Percentiles rank a stretch among this genome's conserved stretches.
Conservation (phyloP, 2,888 invertebrate species). For the Bombylius major region DNA sequence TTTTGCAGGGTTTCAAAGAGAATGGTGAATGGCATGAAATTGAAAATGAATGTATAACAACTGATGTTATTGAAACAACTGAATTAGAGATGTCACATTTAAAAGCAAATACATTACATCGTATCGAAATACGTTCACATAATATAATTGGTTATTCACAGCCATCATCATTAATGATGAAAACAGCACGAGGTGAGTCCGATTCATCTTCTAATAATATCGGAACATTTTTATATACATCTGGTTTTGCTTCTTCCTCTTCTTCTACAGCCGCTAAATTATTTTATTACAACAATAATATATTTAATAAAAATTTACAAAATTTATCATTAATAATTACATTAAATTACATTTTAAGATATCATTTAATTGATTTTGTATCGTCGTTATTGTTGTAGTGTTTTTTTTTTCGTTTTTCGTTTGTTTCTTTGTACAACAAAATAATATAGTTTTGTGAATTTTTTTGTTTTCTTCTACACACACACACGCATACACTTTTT, state of each 20-base stretch:
- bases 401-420: slow-evolving; percentile 3
- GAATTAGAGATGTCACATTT: slow-evolving; percentile 58
- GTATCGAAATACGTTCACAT: slow-evolving; percentile 70
- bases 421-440: neutral
- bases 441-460: too few relatives aligned
- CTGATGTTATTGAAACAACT: slow-evolving; percentile 49
- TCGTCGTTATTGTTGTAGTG: slow-evolving; percentile 2
- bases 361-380: neutral
- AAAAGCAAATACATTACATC: slow-evolving; percentile 68
- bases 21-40: slow-evolving; percentile 52
- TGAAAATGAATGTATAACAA: slow-evolving; percentile 42
- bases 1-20: slow-evolving; percentile 48
- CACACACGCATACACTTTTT: too few relatives aligned
- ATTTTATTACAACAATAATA: too few relatives aligned
- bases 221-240: slow-evolving; percentile 36
- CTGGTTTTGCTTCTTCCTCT: slow-evolving; percentile 35
- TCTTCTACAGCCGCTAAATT: slow-evolving; percentile 17
- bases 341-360: neutral
- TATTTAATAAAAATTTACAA: neutral
- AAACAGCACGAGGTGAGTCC: slow-evolving; percentile 79
- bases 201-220: slow-evolving; percentile 33
- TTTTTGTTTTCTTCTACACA: too few relatives aligned
- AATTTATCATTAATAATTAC: neutral
- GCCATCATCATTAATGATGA: slow-evolving; percentile 64
- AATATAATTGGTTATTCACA: slow-evolving; percentile 74